A percentile compares a stretch with the other conserved stretches of the same genome.
phyloP scores from a whole-genome alignment of 2,113 vertebrate genomes.

The Stictonetta naevosa region DNA sequence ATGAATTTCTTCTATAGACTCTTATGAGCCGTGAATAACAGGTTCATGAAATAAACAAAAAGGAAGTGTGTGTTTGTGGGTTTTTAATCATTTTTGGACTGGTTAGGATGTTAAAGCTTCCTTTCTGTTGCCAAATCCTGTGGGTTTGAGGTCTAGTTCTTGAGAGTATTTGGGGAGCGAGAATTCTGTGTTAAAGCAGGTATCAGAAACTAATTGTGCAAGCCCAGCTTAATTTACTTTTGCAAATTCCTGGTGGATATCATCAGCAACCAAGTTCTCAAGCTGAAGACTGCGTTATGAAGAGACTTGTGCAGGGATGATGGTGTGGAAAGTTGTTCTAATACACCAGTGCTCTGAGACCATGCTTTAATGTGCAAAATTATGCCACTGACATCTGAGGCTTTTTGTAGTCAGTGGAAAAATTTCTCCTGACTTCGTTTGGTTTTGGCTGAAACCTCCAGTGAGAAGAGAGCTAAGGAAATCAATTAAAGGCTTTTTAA shows the following conservation, averaged over 20 bases:
- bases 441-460: not conserved
- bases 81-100: not conserved
- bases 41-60: not conserved
- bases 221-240: not conserved
- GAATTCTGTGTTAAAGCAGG: not conserved
- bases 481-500: not conserved
- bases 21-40: not conserved
- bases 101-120: not conserved
- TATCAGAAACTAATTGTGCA: not conserved
- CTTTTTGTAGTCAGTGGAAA: not conserved
- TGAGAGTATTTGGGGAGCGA: not conserved
- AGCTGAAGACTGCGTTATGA: not conserved
- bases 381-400: not conserved
- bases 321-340: not conserved
- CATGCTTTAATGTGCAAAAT: fast-evolving
- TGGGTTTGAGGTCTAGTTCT: not conserved
- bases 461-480: not conserved
- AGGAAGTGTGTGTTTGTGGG: not conserved
- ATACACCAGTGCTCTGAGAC: not conserved
- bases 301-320: not conserved
- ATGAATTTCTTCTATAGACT: not conserved
- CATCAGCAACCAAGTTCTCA: not conserved
- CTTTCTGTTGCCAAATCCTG: not conserved
- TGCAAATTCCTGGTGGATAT: conserved; percentile 13
- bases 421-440: not conserved